These are phyloP conservation scores for Illadopsis cleaveri DNA, from an alignment of 2,113 vertebrate genomes.

Conservation along the genomic window DNA sequence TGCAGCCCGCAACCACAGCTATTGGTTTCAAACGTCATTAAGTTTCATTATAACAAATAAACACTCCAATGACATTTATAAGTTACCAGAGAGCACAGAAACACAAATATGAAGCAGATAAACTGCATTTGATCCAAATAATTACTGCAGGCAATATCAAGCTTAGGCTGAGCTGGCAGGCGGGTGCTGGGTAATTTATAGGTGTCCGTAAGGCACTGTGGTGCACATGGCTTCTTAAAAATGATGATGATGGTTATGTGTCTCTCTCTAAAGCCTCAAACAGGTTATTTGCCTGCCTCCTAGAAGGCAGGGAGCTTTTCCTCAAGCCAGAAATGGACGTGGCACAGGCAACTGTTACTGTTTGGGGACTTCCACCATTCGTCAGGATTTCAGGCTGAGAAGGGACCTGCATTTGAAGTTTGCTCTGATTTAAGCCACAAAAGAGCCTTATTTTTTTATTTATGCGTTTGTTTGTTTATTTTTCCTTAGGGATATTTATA, in stretches of 20 bases:
- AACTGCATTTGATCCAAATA: constrained; percentile 82
- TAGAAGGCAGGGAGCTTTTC: background rate
- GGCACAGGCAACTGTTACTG: background rate
- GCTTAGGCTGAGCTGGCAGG: constrained; percentile 78
- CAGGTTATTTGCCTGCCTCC: constrained; percentile 35
- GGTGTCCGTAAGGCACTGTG: constrained; percentile 67
- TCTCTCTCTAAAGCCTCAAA: constrained; percentile 56
- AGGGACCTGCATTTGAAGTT: background rate
- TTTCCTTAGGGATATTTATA: background rate
- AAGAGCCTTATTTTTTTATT: background rate
- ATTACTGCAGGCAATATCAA: constrained; percentile 81
- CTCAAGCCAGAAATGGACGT: background rate
- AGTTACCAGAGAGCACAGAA: constrained; percentile 78
- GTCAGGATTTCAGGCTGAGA: background rate
- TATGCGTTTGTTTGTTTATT: background rate
- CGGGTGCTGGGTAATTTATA: constrained; percentile 74
- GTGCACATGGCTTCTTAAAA: constrained; percentile 57
- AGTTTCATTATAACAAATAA: constrained; percentile 83
- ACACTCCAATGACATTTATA: constrained; percentile 81
- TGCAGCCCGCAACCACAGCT: constrained; percentile 66
- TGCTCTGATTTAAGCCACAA: background rate
- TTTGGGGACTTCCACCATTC: background rate
- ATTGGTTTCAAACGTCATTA: constrained; percentile 75
- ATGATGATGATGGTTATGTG: constrained; percentile 58
- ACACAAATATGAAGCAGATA: constrained; percentile 82